Conservation (phyloP, 2,888 invertebrate species). For the Melinopterus prodromus region DNA sequence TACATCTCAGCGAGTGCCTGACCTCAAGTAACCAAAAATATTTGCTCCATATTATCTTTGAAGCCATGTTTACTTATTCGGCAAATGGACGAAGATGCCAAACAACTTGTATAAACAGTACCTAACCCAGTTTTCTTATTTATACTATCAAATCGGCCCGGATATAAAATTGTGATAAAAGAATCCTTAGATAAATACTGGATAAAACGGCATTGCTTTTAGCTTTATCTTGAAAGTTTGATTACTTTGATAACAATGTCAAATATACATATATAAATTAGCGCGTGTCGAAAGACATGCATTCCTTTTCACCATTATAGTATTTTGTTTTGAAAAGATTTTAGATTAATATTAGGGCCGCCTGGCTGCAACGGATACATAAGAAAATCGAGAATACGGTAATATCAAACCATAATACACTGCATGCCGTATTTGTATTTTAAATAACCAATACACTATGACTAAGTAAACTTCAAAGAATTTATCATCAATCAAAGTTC, state of each 20-base stretch:
- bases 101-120: neutral
- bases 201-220: neutral
- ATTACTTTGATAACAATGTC: neutral
- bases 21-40: neutral
- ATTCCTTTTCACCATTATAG: neutral
- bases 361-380: too few species aligned
- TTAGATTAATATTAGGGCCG: too few species aligned
- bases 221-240: neutral
- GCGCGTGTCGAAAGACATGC: neutral
- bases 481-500: too few species aligned
- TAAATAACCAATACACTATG: too few species aligned
- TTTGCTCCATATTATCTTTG: neutral
- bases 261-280: neutral
- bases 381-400: too few species aligned
- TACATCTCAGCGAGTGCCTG: neutral
- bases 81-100: neutral
- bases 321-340: too few species aligned
- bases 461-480: too few species aligned
- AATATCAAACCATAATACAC: too few species aligned
- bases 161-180: neutral
- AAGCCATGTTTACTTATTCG: neutral
- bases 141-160: neutral
- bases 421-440: too few species aligned
- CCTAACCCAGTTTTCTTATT: neutral
- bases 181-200: neutral